Percentiles rank a stretch among this genome's conserved stretches.
Conservation (phyloP, 2,888 invertebrate species). For the Oasisia sp. region DNA sequence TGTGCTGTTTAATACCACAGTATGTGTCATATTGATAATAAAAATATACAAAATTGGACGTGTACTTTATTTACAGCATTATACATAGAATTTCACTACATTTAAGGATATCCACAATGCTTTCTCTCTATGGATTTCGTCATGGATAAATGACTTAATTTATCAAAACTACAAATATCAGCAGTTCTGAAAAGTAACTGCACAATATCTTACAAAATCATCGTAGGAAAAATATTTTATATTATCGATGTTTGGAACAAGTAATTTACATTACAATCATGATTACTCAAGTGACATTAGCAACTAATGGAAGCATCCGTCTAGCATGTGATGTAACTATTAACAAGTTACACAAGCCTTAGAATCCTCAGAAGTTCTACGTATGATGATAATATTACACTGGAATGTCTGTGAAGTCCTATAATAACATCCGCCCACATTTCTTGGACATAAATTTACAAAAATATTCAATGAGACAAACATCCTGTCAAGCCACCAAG, state of each 20-base stretch:
- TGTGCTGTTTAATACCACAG: not conserved
- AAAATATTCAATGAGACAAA: not conserved
- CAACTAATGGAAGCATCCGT: not conserved
- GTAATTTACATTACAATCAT: not conserved
- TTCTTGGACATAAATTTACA: not conserved
- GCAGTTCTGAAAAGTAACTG: not conserved
- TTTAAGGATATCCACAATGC: not conserved
- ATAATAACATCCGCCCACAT: not conserved
- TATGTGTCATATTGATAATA: not conserved
- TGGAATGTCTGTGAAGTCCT: not conserved
- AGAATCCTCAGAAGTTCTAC: not conserved
- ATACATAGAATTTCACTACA: not conserved
- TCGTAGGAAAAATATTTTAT: not conserved
- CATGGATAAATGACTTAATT: not conserved
- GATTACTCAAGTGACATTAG: not conserved
- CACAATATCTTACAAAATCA: not conserved
- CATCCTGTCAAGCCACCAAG: not conserved
- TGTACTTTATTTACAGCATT: not conserved
- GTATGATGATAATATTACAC: not conserved
- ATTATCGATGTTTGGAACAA: not conserved
- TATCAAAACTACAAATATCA: not conserved
- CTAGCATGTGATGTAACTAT: not conserved
- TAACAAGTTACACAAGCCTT: not conserved
- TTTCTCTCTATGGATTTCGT: not conserved
- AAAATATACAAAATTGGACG: not conserved